A percentile compares a stretch with the other conserved stretches of the same genome.
These are phyloP conservation scores for Enteromius anoplus DNA, from an alignment of 2,797 vertebrate species.

Conservation along the genomic window DNA sequence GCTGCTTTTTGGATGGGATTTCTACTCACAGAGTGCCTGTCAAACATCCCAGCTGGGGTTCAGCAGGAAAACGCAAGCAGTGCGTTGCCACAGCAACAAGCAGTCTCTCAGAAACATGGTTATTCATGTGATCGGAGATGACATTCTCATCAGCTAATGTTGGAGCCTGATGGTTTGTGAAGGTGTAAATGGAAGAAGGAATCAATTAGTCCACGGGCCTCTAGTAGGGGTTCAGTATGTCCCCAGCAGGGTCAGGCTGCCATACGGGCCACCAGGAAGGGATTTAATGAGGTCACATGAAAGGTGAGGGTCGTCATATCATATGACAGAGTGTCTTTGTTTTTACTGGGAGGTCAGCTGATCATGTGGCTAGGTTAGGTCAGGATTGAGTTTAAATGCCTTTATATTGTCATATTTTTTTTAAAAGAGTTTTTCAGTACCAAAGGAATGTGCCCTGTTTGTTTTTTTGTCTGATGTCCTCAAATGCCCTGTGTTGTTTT, in stretches of 20 bases:
- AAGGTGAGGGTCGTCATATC: constrained; percentile 38
- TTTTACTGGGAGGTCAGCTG: constrained; percentile 14
- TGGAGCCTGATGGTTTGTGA: background rate
- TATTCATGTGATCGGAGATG: constrained; percentile 25
- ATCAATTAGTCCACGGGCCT: constrained; percentile 9
- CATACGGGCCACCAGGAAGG: constrained; percentile 27
- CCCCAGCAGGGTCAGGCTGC: background rate
- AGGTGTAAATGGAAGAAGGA: constrained; percentile 5
- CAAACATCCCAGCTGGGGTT: constrained; percentile 40
- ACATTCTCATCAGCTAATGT: constrained; percentile 18
- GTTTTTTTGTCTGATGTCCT: background rate
- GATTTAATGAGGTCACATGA: constrained; percentile 28
- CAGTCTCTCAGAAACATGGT: constrained; percentile 18
- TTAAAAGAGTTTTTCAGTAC: background rate
- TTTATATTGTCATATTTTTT: constrained; percentile 4
- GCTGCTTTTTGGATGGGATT: constrained; percentile 33
- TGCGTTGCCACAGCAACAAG: constrained; percentile 44
- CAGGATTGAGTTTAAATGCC: constrained; percentile 16
- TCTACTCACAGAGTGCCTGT: constrained; percentile 32
- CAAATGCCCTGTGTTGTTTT: constrained; percentile 1
- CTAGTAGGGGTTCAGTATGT: background rate
- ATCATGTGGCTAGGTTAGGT: background rate
- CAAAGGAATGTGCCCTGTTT: background rate
- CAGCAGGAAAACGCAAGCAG: background rate
- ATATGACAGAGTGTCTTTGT: constrained; percentile 18